Evolutionary conservation across 2,797 vertebrate genomes (phyloP).

Genomic region (Sphenodon punctatus): DNA sequence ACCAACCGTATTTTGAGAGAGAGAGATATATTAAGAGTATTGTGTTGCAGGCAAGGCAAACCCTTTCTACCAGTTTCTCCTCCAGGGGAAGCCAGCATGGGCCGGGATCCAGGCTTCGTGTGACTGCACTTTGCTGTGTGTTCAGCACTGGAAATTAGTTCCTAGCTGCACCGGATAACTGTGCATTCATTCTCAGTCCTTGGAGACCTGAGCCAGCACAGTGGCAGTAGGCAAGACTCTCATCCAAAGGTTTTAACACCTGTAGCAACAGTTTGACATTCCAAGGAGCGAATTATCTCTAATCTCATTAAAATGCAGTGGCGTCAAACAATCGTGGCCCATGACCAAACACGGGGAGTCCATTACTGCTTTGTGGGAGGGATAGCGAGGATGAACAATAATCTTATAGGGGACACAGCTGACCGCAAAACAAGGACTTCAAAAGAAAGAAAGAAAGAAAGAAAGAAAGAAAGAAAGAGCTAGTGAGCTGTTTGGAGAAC

Average conservation of each 20-base stretch:
- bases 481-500: slow-evolving; percentile 61
- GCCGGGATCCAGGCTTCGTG: no score
- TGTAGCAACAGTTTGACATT: slow-evolving; percentile 74
- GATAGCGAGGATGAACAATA: background rate
- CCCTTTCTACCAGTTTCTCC: no score
- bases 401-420: slow-evolving; percentile 59
- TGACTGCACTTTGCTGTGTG: no score
- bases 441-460: slow-evolving; percentile 36
- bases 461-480: slow-evolving; percentile 53
- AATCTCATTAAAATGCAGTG: slow-evolving; percentile 68
- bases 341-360: slow-evolving; percentile 54
- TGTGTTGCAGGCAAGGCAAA: no score
- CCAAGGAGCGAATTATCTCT: slow-evolving; percentile 70
- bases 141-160: slow-evolving; percentile 54
- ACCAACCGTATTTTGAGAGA: no score
- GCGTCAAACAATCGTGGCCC: slow-evolving; percentile 57
- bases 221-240: slow-evolving; percentile 66
- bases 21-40: no score
- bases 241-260: slow-evolving; percentile 72
- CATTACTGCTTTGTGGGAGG: slow-evolving; percentile 27
- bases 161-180: slow-evolving; percentile 55
- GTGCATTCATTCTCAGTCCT: slow-evolving; percentile 68
- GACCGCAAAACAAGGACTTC: slow-evolving; percentile 46
- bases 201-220: slow-evolving; percentile 58
- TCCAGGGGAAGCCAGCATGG: no score